phyloP scores from a whole-genome alignment of 2,888 invertebrate genomes.

The Tethea ocularis region DNA sequence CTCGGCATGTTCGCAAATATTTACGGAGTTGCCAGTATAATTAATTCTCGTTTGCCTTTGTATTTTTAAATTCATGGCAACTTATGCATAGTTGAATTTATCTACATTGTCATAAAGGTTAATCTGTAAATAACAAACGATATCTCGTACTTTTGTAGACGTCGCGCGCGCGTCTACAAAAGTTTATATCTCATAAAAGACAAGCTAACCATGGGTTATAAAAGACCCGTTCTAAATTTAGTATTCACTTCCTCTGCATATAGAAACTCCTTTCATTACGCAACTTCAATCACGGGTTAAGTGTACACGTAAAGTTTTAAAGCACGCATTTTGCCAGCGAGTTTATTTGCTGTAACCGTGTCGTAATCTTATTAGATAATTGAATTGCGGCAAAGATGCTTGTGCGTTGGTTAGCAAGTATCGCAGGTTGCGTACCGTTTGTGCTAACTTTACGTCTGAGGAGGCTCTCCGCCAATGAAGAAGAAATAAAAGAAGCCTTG shows the following conservation, averaged over 20 bases:
- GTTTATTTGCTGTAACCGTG: no score
- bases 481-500: no score
- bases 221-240: background rate
- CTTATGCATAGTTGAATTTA: no score
- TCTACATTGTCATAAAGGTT: no score
- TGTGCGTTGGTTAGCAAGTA: background rate
- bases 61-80: background rate
- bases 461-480: no score
- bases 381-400: constrained; percentile 10
- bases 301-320: background rate
- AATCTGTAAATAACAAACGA: background rate
- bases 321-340: background rate
- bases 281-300: background rate
- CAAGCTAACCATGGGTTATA: background rate
- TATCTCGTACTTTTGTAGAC: background rate
- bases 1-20: background rate
- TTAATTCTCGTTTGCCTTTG: background rate
- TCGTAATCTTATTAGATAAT: constrained; percentile 12
- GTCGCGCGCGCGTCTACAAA: no score
- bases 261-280: constrained; percentile 1
- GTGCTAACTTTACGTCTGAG: background rate
- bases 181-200: background rate
- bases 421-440: background rate
- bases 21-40: background rate
- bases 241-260: background rate